Base-by-base conservation (phyloP, 2,888 invertebrate species). In the Microctonus aethiopoides region DNA sequence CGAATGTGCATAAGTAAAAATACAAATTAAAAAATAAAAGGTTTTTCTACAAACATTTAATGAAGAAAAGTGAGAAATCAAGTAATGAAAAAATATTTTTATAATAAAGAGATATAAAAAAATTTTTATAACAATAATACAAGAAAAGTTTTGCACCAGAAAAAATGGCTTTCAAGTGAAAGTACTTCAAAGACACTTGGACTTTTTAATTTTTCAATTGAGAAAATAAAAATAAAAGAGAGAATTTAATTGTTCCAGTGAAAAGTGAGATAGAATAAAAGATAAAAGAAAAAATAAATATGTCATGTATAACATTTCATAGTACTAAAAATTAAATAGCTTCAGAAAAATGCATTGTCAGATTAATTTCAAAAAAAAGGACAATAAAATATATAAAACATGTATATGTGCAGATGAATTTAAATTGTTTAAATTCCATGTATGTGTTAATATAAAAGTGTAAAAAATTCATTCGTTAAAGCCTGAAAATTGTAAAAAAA, bases 311-410 rank as follows among this genome's bases (percentile, higher is more conserved):
- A 46, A 46, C 46, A 51, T 41, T 56, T 54, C 54, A 68, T 56
- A 36, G 39, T 29, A 62, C 61, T 68, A 56, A 68, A 62, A 57
- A 68, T 39, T 26, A 54, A 39, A 52, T 26, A 26, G 9, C 46
- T 26, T 61, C 1, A 39, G 3, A n/a, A 39, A 39, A 39, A 39
- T 39, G 39, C 3, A 39, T n/a, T 39, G n/a, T n/a, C 13, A 39
- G n/a, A 39, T 13, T 3, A 39, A 39, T 39, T 39, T 2, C 2
- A 1, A 13, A n/a, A n/a, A 13, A 2, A 13, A 2, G n/a, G n/a
- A n/a, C n/a, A n/a, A n/a, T n/a, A n/a, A n/a, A n/a, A n/a, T n/a
- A n/a, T n/a, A n/a, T n/a, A n/a, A n/a, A n/a, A n/a, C n/a, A n/a
- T n/a, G n/a, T n/a, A n/a, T n/a, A n/a, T n/a, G 0, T 2, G n/a